phyloP scores from a whole-genome alignment of 2,888 invertebrate species.

The Pterostichus niger region DNA sequence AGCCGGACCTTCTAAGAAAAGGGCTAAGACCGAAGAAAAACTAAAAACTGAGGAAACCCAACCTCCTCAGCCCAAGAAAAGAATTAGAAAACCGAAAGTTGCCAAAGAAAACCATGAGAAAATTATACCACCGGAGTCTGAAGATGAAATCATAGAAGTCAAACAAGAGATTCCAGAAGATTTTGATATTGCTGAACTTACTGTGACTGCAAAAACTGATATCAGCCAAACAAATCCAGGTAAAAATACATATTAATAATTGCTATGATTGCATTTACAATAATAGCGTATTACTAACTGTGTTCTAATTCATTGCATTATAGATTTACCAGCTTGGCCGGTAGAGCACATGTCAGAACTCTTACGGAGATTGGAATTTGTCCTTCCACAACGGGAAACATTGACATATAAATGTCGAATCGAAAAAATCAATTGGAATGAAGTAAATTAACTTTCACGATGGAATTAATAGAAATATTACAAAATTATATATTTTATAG shows the following conservation, averaged over 20 bases:
- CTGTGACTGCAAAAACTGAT: neutral
- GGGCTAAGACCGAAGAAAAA: conserved; percentile 18
- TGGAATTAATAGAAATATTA: conserved; percentile 55
- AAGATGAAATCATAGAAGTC: conserved; percentile 14
- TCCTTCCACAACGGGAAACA: conserved; percentile 77
- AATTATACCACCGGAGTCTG: conserved; percentile 16
- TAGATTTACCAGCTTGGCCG: conserved; percentile 73
- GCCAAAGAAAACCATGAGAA: conserved; percentile 16
- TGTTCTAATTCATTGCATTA: neutral
- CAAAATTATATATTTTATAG: conserved; percentile 70
- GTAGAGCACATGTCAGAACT: conserved; percentile 76
- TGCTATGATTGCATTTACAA: no score
- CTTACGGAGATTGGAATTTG: conserved; percentile 75
- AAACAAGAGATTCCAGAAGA: conserved; percentile 43
- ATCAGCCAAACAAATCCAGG: neutral
- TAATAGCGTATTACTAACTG: no score
- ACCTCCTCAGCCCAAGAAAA: conserved; percentile 32
- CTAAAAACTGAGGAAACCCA: neutral
- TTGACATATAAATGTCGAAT: conserved; percentile 75
- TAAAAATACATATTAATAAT: neutral
- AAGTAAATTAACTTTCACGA: conserved; percentile 71
- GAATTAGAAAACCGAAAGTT: conserved; percentile 36
- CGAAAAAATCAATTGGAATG: conserved; percentile 77
- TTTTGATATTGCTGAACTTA: neutral
- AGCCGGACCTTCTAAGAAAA: conserved; percentile 61